phyloP scores from a whole-genome alignment of 2,113 vertebrate genomes.

The Xiphophorus maculatus region DNA sequence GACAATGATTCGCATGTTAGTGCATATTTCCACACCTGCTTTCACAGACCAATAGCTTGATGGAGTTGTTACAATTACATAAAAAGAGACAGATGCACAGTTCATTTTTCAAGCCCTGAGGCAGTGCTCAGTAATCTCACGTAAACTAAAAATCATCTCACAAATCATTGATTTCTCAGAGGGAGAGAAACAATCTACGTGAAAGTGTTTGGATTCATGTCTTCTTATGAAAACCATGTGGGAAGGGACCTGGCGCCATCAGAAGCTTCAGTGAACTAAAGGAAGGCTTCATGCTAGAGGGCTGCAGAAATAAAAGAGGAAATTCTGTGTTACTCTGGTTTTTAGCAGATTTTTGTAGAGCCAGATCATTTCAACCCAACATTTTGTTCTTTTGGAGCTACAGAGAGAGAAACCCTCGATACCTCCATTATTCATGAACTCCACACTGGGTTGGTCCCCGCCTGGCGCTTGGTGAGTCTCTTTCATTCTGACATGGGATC shows the following conservation, averaged over 20 bases:
- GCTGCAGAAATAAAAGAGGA: constrained; percentile 6
- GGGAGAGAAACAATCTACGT: constrained; percentile 16
- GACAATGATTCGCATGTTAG: constrained; percentile 21
- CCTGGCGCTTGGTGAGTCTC: constrained; percentile 3
- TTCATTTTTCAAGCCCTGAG: constrained; percentile 9
- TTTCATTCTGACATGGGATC: constrained; percentile 16
- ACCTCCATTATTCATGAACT: constrained; percentile 30
- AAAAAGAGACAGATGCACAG: constrained; percentile 11
- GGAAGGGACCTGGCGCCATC: constrained; percentile 10
- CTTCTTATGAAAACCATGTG: constrained; percentile 7
- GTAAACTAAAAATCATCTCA: constrained; percentile 39
- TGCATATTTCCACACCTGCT: constrained; percentile 37
- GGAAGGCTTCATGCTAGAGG: background rate
- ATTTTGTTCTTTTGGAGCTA: constrained; percentile 4
- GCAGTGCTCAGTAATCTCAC: constrained; percentile 1
- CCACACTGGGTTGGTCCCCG: background rate
- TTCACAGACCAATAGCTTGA: constrained; percentile 23
- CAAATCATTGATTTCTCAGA: constrained; percentile 26
- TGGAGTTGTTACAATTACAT: constrained; percentile 1
- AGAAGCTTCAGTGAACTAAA: constrained; percentile 24
- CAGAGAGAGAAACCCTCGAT: background rate
- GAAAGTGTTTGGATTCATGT: constrained; percentile 9
- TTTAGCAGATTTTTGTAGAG: background rate
- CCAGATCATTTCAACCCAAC: background rate
- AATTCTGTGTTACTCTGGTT: constrained; percentile 3